Conservation (phyloP, 2,888 invertebrate species). For the Toxonevra muliebris region DNA sequence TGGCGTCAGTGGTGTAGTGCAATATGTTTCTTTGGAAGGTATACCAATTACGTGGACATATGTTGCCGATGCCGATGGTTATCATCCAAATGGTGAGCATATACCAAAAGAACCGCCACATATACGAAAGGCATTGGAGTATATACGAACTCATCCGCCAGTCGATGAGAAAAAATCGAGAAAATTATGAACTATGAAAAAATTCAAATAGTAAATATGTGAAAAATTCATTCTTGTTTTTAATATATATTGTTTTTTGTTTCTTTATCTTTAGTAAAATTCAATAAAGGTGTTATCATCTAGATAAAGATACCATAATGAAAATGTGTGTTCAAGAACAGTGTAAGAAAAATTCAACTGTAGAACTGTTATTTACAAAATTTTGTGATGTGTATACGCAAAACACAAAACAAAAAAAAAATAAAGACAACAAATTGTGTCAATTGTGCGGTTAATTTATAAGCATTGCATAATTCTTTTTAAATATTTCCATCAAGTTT, state of each 20-base stretch:
- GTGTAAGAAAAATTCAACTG: too few relatives aligned
- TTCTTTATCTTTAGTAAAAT: too few relatives aligned
- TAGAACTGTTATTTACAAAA: too few relatives aligned
- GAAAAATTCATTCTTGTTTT: not conserved
- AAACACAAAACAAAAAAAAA: not conserved
- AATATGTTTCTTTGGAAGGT: slow-evolving; percentile 53
- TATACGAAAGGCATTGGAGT: slow-evolving; percentile 46
- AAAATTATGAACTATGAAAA: slow-evolving; percentile 26
- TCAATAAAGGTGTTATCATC: too few relatives aligned
- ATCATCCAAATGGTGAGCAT: slow-evolving; percentile 54
- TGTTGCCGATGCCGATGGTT: slow-evolving; percentile 56
- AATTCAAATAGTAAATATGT: not conserved
- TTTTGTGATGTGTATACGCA: too few relatives aligned
- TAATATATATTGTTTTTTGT: not conserved
- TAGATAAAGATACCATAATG: too few relatives aligned
- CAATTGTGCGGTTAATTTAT: too few relatives aligned
- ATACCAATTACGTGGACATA: slow-evolving; percentile 56
- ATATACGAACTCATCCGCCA: slow-evolving; percentile 49
- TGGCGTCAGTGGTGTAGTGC: slow-evolving; percentile 55
- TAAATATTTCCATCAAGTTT: too few relatives aligned
- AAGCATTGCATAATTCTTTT: too few relatives aligned
- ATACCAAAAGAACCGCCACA: slow-evolving; percentile 47
- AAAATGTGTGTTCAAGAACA: too few relatives aligned
- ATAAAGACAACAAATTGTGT: too few relatives aligned
- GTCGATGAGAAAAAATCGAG: slow-evolving; percentile 51